Conservation (phyloP, 2,113 vertebrate species). For the Micromys minutus region DNA sequence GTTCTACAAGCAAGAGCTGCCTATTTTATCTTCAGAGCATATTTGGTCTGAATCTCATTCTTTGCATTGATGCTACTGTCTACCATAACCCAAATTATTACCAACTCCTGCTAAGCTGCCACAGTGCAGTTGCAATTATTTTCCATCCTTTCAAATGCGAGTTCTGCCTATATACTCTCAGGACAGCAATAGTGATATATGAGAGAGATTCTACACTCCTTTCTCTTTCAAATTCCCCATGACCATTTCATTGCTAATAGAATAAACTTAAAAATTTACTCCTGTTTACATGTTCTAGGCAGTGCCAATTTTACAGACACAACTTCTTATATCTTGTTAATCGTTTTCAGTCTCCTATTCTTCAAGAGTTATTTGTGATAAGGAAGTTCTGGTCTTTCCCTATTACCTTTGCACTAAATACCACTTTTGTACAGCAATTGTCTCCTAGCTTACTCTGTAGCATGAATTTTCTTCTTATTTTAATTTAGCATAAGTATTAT, state of each 20-base stretch:
- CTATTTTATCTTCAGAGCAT: background rate
- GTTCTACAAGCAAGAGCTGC: background rate
- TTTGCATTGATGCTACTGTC: background rate
- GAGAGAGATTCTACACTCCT: background rate
- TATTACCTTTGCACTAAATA: background rate
- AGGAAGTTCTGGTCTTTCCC: background rate
- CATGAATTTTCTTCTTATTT: background rate
- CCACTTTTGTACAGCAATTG: background rate
- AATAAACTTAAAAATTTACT: background rate
- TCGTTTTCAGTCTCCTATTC: background rate
- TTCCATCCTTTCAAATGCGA: background rate
- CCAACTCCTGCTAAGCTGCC: background rate
- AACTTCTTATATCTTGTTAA: background rate
- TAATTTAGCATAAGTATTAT: constrained; percentile 5
- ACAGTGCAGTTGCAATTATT: background rate
- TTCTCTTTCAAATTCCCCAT: background rate
- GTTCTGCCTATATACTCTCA: background rate
- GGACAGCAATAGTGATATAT: background rate
- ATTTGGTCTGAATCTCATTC: background rate
- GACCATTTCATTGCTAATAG: background rate
- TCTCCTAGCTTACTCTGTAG: background rate
- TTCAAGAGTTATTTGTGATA: background rate
- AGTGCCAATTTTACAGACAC: background rate
- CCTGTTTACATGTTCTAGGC: background rate
- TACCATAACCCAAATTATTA: background rate